Evolutionary conservation across 92 coral and sea anemone genomes (phyloP), one percentile per base, ranked within the genome.

Genomic region (Blastomussa wellsi): DNA sequence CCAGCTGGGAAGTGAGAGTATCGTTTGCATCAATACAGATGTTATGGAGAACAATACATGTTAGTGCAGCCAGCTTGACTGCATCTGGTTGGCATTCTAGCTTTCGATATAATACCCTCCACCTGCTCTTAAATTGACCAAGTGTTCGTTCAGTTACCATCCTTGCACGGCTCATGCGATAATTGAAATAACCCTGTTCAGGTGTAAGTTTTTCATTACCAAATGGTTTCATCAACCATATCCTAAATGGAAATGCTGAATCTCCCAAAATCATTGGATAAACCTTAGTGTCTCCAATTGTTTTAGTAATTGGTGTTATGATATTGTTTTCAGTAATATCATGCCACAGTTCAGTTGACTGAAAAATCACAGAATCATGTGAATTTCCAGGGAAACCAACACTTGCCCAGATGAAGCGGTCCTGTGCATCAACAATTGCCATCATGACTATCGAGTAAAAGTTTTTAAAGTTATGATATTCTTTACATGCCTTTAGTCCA

Each of bases 401-500:
- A 44, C 88, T 84, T 33, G 35, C 87, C 82, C 87, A 59, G 42
- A 84, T 75, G 71, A 84, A 84, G 37, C 65, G 59, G 20, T 74
- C 87, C 75, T 39, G 31, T 20, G 87, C 87, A 47, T 82, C 78
- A 52, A 82, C 86, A 82, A 82, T 44, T n/a, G 78, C 86, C 78
- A 82, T 71, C 76, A 82, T 67, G 36, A 70, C 86, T 42, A 82
- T 26, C 17, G 86, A 82, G 78, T 29, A 88, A 39, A 76, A 66
- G 52, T 76, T 88, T 35, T 87, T 81, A 28, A 87, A 87, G 80
- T 86, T 80, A 75, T 86, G 89, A 60, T 87, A 87, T 35, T 82
- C 80, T 52, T 82, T 87, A 49, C 76, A 44, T 3, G 87, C 47
- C 52, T 87, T 42, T 60, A 4, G 68, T 20, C 87, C 90, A 17